Conservation (phyloP, 30 jellyfish, hydroid and myxozoan species). For the Aurelia aurita complex sp. Pacific region DNA sequence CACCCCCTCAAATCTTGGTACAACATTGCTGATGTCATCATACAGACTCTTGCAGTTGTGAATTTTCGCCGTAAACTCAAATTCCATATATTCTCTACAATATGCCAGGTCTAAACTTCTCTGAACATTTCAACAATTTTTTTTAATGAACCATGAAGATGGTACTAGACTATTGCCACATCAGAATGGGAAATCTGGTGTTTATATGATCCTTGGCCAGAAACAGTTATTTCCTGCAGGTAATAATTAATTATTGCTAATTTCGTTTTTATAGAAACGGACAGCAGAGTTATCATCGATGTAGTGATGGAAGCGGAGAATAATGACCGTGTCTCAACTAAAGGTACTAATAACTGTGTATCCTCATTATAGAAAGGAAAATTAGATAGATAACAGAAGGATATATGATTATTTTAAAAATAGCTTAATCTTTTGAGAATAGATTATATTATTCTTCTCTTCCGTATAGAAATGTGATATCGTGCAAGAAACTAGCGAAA, state of each 20-base stretch:
- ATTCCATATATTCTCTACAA: neutral
- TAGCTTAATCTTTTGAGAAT: neutral
- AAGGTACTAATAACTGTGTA: neutral
- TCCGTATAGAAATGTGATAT: neutral
- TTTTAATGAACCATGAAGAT: neutral
- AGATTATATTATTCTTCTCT: neutral
- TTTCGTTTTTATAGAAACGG: neutral
- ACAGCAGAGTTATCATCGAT: neutral
- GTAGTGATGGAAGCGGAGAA: slow-evolving; percentile 1
- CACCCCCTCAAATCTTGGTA: neutral
- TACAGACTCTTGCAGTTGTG: neutral
- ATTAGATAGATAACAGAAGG: neutral
- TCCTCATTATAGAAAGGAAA: neutral
- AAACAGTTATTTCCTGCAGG: neutral
- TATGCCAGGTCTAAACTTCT: neutral
- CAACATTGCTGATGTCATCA: neutral
- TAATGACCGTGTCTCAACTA: neutral
- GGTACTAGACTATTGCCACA: neutral
- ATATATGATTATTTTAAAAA: neutral
- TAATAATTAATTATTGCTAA: neutral
- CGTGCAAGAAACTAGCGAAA: neutral
- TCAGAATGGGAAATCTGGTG: neutral
- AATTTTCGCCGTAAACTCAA: neutral
- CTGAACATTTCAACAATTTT: neutral
- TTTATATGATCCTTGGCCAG: slow-evolving; percentile 2